Percentiles rank a stretch among this genome's conserved stretches.
Conservation (phyloP, 2,113 vertebrate species). For the Petroica traversi region DNA sequence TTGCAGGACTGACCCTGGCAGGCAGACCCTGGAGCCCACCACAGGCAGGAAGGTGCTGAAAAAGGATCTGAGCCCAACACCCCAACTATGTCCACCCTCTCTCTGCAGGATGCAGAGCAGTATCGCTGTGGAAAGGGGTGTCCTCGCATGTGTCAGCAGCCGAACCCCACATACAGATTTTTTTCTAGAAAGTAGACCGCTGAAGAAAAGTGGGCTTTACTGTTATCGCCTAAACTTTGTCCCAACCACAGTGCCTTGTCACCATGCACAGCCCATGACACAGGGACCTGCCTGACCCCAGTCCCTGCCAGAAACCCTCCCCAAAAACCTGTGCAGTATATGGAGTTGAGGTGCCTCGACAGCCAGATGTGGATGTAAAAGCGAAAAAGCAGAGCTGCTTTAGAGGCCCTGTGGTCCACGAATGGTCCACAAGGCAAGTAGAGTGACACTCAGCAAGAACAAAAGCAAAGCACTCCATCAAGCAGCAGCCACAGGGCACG, state of each 20-base stretch:
- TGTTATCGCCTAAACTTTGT: neutral
- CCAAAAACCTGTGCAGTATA: neutral
- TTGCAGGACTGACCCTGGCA: accelerated
- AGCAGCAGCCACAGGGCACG: neutral
- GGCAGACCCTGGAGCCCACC: neutral
- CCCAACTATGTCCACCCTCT: neutral
- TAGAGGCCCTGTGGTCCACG: neutral
- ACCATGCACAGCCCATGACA: neutral
- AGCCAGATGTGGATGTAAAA: accelerated
- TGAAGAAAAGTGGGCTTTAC: neutral
- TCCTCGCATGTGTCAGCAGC: neutral
- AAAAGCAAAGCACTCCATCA: neutral
- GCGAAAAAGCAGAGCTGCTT: neutral
- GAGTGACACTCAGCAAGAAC: neutral
- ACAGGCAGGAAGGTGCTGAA: neutral
- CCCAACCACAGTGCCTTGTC: accelerated
- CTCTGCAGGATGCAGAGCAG: accelerated
- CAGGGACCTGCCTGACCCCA: neutral
- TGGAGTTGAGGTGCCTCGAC: accelerated
- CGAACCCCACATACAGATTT: neutral
- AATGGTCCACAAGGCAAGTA: accelerated
- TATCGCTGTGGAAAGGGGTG: neutral
- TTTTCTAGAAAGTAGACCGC: neutral
- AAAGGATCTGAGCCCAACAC: neutral
- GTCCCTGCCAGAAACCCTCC: neutral